These are phyloP conservation scores for Forficula auricularia DNA, from an alignment of 1,140 invertebrate species.

Conservation along the genomic window DNA sequence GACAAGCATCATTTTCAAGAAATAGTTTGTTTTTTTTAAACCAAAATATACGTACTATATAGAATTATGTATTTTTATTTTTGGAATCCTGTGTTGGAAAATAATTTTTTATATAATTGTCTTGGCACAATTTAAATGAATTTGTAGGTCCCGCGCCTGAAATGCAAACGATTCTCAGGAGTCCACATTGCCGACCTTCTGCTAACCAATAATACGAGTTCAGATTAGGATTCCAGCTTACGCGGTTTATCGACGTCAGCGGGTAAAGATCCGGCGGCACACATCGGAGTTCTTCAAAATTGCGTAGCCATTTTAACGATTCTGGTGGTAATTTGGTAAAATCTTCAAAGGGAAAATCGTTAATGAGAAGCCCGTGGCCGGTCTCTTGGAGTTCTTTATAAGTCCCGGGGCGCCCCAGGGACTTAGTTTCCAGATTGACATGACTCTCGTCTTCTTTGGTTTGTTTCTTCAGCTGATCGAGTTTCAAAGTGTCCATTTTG, in stretches of 20 bases:
- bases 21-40: too few relatives aligned
- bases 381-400: slow-evolving; percentile 17
- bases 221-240: slow-evolving; percentile 29
- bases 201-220: slow-evolving; percentile 28
- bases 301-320: background rate
- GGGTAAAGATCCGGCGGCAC: slow-evolving; percentile 1
- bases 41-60: too few relatives aligned
- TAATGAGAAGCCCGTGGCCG: slow-evolving; percentile 13
- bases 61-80: too few relatives aligned
- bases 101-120: too few relatives aligned
- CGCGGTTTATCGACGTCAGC: slow-evolving; percentile 16
- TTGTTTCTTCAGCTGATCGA: slow-evolving; percentile 2
- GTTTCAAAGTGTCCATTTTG: background rate
- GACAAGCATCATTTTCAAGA: too few relatives aligned
- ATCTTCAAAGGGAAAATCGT: slow-evolving; percentile 26
- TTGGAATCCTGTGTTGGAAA: too few relatives aligned
- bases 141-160: too few relatives aligned
- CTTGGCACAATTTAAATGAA: too few relatives aligned
- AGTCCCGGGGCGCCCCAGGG: slow-evolving; percentile 12
- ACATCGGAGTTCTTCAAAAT: background rate
- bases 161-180: slow-evolving; percentile 23
- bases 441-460: background rate
- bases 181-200: slow-evolving; percentile 28
- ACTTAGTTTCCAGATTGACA: background rate
- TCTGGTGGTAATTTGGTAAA: slow-evolving; percentile 20